Base-by-base conservation (phyloP, 2,113 vertebrate species). In the Cephalopholis sonnerati region DNA sequence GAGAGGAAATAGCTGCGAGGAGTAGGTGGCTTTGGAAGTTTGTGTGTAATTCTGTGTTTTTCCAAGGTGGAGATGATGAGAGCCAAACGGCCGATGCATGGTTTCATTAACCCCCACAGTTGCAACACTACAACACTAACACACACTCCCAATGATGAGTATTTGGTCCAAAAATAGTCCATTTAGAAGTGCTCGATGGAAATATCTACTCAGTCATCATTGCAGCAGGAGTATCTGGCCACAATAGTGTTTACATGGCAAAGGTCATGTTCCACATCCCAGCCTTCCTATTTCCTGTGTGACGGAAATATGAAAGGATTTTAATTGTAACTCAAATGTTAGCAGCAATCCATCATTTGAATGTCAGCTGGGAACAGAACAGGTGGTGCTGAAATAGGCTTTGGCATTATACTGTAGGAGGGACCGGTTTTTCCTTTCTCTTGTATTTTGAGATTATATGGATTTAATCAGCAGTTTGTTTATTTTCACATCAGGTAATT, bases 211-310 rank as follows among this genome's bases (percentile, higher is more conserved):
- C 65, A 53, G 59, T 32, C 53, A 5, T 82, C 41, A 39, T 76
- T 17, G 24, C 66, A 39, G 67, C 66, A 12, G 50, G 39, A 68
- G 66, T 74, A 27, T 66, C 50, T 81, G 65, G 53, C 57, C 61
- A 77, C 81, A 80, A 41, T 61, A 5, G 13, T 86, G 88, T 91
- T 89, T 83, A 76, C 79, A 76, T 76, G 83, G 81, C 79, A 16
- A 46, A 1, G 58, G 68, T 81, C 70, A 75, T 66, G 50, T 73
- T 87, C 73, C 77, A 76, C 57, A 2, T 18, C 75, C 75, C 73
- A 39, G 74, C 75, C 65, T 54, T 74, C 29, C 20, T 50, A 8
- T 48, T 90, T 85, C 74, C 90, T 73, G 79, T 80, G 24, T 10
- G 39, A 74, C 22, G 81, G 32, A 84, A 80, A 58, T 55, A 72